Conservation (phyloP, 2,797 vertebrate genomes). For the Thalassophryne amazonica region DNA sequence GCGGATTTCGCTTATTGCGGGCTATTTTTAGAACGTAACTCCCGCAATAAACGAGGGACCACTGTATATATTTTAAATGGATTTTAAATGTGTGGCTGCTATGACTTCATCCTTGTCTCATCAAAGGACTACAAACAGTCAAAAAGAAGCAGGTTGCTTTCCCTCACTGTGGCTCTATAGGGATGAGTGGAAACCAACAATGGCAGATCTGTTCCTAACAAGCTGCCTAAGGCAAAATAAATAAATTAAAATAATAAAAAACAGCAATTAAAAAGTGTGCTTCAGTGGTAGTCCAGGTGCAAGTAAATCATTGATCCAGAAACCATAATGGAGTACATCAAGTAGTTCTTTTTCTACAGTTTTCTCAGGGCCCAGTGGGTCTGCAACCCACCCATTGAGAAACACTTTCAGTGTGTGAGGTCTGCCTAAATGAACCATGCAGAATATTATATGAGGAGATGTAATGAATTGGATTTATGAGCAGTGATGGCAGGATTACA, state of each 20-base stretch:
- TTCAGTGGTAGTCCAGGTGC: no score
- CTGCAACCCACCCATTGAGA: slow-evolving; percentile 12
- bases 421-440: slow-evolving; percentile 46
- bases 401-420: slow-evolving; percentile 27
- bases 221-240: no score
- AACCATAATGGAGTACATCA: not conserved
- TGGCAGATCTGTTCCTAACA: no score
- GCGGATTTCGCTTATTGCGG: no score
- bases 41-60: no score
- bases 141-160: not conserved
- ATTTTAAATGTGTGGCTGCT: slow-evolving; percentile 34
- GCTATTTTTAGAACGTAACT: no score
- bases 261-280: no score
- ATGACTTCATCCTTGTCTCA: slow-evolving; percentile 20
- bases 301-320: no score
- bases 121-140: slow-evolving; percentile 27
- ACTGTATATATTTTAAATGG: no score
- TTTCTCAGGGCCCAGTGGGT: slow-evolving; percentile 2
- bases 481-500: slow-evolving; percentile 67
- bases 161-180: not conserved
- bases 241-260: no score
- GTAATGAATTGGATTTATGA: slow-evolving; percentile 70
- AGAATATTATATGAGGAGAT: slow-evolving; percentile 51
- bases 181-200: no score
- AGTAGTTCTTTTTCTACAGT: slow-evolving; percentile 7